phyloP scores from a whole-genome alignment of 64 coral and sea anemone genomes.

The Dendrophyllia cribrosa region DNA sequence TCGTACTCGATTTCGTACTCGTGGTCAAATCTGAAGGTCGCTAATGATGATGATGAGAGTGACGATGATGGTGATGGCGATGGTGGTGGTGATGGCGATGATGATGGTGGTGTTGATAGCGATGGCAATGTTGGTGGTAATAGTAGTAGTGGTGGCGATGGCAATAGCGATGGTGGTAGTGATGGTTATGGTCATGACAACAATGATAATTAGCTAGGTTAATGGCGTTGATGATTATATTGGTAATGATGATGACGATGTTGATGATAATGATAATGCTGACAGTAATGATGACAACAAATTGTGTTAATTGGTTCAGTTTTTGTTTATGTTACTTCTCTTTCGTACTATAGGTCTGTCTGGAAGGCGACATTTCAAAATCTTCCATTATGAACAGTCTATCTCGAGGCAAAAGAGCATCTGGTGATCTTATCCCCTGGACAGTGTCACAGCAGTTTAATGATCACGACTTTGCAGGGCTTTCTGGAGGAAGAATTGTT shows the following conservation, averaged over 20 bases:
- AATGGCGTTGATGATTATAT: too few species aligned
- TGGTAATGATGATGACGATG: too few species aligned
- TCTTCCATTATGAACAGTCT: conserved; percentile 91
- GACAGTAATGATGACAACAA: not conserved
- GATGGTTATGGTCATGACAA: too few species aligned
- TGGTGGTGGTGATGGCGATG: not conserved
- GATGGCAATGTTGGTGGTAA: too few species aligned
- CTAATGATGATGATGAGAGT: not conserved
- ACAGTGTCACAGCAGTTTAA: conserved; percentile 99
- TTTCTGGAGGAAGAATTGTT: conserved; percentile 94
- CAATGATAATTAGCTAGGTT: too few species aligned
- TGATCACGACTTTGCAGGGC: conserved; percentile 93
- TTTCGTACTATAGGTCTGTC: conserved; percentile 61
- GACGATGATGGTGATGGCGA: not conserved
- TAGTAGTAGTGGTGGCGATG: too few species aligned
- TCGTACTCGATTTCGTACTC: too few species aligned
- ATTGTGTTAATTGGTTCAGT: too few species aligned
- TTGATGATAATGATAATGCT: not conserved
- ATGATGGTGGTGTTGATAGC: not conserved
- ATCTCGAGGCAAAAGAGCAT: conserved; percentile 94
- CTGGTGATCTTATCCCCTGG: conserved; percentile 98
- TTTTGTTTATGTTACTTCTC: not conserved
- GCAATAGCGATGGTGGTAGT: too few species aligned
- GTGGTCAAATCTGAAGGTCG: too few species aligned
- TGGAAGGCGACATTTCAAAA: conserved; percentile 99